These are phyloP conservation scores for Callipepla squamata DNA, from an alignment of 2,113 vertebrate genomes.

Conservation along the genomic window DNA sequence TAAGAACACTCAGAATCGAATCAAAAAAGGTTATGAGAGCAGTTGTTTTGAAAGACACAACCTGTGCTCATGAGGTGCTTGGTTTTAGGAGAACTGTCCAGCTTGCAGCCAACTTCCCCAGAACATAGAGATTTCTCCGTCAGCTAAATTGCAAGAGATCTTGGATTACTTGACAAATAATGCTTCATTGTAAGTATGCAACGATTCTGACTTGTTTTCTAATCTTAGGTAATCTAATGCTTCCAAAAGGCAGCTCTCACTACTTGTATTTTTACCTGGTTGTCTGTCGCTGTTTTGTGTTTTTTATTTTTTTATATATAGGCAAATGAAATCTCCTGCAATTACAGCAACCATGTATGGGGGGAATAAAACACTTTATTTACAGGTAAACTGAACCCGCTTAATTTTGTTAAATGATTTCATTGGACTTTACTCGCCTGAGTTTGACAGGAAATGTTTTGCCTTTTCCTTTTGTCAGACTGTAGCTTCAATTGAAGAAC, in stretches of 20 bases:
- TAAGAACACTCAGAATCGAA: background rate
- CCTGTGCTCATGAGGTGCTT: background rate
- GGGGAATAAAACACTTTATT: conserved; percentile 96
- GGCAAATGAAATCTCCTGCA: conserved; percentile 96
- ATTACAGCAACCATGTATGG: conserved; percentile 95
- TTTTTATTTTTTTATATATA: conserved; percentile 55
- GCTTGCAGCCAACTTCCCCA: conserved; percentile 96
- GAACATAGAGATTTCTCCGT: conserved; percentile 89
- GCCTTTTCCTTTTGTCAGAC: conserved; percentile 72
- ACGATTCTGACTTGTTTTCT: background rate
- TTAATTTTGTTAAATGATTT: background rate
- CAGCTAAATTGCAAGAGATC: conserved; percentile 92
- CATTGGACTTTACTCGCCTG: background rate
- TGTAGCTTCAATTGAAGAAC: conserved; percentile 92
- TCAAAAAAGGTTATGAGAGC: background rate
- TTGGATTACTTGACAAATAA: conserved; percentile 91
- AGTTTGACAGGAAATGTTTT: background rate
- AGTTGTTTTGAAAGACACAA: background rate
- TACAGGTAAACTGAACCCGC: conserved; percentile 84
- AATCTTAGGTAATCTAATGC: background rate
- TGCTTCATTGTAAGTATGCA: conserved; percentile 87
- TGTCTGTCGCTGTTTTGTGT: background rate
- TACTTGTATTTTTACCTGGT: background rate
- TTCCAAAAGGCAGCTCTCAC: background rate
- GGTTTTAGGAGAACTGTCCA: conserved; percentile 87